A percentile compares a stretch with the other conserved stretches of the same genome.
Conservation (phyloP, 2,888 invertebrate genomes). For the Epinotia brunnichana region DNA sequence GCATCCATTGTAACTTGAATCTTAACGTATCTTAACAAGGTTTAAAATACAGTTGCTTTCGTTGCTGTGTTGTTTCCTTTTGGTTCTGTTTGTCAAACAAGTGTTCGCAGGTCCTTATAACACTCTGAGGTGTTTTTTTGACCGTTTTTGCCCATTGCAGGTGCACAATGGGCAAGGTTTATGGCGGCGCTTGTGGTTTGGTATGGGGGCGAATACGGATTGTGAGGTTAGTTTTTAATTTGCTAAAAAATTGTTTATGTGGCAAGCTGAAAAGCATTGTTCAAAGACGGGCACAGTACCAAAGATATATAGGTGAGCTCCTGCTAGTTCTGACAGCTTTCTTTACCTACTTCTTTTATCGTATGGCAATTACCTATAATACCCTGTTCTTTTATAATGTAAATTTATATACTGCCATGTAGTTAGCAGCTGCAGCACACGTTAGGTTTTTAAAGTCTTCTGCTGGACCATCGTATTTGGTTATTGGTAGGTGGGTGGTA, state of each 20-base stretch:
- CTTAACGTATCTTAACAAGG: not conserved
- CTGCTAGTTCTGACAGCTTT: too few species aligned
- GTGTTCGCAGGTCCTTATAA: constrained; percentile 55
- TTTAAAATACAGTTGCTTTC: constrained; percentile 7
- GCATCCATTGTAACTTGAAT: not conserved
- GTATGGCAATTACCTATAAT: too few species aligned
- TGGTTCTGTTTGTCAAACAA: constrained; percentile 34
- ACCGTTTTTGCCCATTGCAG: constrained; percentile 68
- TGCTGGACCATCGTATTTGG: too few species aligned
- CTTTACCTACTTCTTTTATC: too few species aligned
- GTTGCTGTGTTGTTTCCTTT: not conserved
- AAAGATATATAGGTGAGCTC: not conserved
- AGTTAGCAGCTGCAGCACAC: too few species aligned
- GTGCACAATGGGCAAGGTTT: constrained; percentile 71
- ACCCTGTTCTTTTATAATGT: too few species aligned
- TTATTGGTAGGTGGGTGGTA: too few species aligned
- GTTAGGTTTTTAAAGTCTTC: too few species aligned
- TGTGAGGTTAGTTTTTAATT: constrained; percentile 20
- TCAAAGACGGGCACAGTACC: not conserved
- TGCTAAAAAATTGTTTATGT: constrained; percentile 17
- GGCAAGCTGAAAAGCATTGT: not conserved
- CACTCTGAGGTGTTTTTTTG: constrained; percentile 49
- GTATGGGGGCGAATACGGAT: constrained; percentile 43
- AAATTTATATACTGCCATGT: too few species aligned
- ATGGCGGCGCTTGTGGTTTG: constrained; percentile 72